Evolutionary conservation across 2,888 invertebrate genomes (phyloP), one percentile per base, ranked within the genome.

Genomic region (Dynastes maya): DNA sequence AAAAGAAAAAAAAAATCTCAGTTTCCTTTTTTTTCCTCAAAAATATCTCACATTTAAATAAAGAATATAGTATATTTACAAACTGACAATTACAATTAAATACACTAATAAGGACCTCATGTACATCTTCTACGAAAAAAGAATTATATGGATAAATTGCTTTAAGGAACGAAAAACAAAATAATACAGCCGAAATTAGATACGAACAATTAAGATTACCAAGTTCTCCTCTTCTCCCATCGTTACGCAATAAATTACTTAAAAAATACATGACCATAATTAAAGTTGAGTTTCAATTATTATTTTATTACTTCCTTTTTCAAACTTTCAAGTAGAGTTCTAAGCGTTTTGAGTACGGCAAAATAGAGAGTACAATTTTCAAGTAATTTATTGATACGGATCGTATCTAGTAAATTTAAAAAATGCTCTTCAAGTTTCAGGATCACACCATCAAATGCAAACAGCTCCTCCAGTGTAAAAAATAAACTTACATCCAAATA

Each of bases 11-110:
- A 81, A 79, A 78, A 76, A 80, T 80, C 45, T 45, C 77, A 79
- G 29, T 64, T 80, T 55, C 16, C 16, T 79, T 45, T 45, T 45
- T 45, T 45, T 45, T 45, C 45, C 45, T 67, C 40, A 49, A 77
- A 82, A 81, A 79, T 78, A 79, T 80, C 78, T 77, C 80, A 78
- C 82, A 82, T 82, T 84, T 82, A 82, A 83, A 79, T 79, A 79
- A 85, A 85, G 85, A 85, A 86, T 84, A 85, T 81, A 82, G 77
- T 81, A 80, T 82, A 78, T 81, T 78, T 83, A 83, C 81, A 84
- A 82, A 53, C 49, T 67, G 53, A 63, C 37, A 71, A 65, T 49
- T 64, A 76, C 58, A 79, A 53, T 78, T 79, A 76, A 70, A 79
- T 74, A 72, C 72, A 55, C 29, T 32, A 70, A 55, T 72, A 27